A percentile compares a stretch with the other conserved stretches of the same genome.
phyloP scores from a whole-genome alignment of 2,113 vertebrate species.

The Arenaria interpres region DNA sequence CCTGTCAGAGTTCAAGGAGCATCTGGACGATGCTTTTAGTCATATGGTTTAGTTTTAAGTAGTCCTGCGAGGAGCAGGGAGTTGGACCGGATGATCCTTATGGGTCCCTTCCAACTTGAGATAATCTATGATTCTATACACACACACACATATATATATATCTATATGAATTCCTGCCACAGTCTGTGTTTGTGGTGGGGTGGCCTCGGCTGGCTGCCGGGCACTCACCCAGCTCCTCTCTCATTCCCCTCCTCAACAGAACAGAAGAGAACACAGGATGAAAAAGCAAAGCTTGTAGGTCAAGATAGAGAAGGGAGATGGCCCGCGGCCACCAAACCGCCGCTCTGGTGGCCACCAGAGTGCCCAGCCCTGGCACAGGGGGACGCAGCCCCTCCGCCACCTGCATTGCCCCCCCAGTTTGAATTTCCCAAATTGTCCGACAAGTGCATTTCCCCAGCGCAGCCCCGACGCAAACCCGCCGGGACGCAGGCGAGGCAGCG shows the following conservation, averaged over 20 bases:
- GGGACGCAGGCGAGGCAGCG: background rate
- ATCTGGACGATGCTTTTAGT: background rate
- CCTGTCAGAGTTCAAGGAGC: background rate
- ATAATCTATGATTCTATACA: accelerated
- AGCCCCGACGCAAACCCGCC: accelerated
- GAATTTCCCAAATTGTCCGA: background rate
- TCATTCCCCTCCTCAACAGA: background rate
- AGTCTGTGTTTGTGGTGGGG: background rate
- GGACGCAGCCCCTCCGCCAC: background rate
- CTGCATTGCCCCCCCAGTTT: background rate
- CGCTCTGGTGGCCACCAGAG: accelerated
- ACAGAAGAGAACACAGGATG: background rate
- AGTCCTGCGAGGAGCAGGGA: background rate
- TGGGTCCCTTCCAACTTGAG: background rate
- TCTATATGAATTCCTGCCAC: background rate
- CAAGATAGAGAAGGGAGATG: background rate
- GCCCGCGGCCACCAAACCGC: background rate
- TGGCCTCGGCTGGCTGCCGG: background rate
- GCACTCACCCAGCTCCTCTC: background rate
- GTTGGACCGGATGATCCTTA: background rate
- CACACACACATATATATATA: accelerated
- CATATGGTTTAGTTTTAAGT: background rate
- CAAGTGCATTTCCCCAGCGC: background rate
- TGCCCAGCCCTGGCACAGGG: accelerated
- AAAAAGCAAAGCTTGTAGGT: background rate